phyloP scores from a whole-genome alignment of 2,888 invertebrate genomes.

The Mesorhabditis belari region DNA sequence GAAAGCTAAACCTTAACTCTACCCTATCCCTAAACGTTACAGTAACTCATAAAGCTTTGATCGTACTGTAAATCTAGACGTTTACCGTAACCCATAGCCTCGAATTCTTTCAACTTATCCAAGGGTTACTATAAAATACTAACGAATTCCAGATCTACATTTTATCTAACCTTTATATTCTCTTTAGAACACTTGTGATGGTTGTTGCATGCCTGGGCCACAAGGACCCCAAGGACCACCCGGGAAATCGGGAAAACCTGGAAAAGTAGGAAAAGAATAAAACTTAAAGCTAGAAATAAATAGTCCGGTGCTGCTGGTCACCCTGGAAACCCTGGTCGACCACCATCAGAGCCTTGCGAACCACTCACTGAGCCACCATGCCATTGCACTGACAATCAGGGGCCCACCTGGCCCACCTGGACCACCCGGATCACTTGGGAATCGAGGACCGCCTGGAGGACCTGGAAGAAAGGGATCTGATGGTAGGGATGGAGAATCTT shows the following conservation, averaged over 20 bases:
- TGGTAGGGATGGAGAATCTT: neutral
- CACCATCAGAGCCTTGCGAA: constrained; percentile 36
- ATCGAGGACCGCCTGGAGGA: neutral
- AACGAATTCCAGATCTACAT: too few relatives aligned
- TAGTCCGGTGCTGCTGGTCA: constrained; percentile 23
- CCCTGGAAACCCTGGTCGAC: constrained; percentile 29
- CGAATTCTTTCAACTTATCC: too few relatives aligned
- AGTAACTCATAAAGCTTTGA: too few relatives aligned
- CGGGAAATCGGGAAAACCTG: neutral
- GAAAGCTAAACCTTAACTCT: too few relatives aligned
- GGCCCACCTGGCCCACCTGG: neutral
- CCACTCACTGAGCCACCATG: constrained; percentile 33
- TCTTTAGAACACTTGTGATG: neutral
- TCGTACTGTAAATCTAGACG: too few relatives aligned
- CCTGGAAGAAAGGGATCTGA: neutral
- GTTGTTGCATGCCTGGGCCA: neutral
- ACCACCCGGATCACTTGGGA: neutral
- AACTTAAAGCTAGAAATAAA: neutral
- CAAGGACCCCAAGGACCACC: neutral
- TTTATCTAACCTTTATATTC: too few relatives aligned
- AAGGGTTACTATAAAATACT: too few relatives aligned
- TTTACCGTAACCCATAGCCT: too few relatives aligned
- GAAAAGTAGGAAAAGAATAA: too few relatives aligned
- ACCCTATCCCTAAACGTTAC: too few relatives aligned
- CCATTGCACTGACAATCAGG: neutral